Evolutionary conservation across 92 coral and sea anemone genomes (phyloP).

Genomic region (Zoanthus sociatus): DNA sequence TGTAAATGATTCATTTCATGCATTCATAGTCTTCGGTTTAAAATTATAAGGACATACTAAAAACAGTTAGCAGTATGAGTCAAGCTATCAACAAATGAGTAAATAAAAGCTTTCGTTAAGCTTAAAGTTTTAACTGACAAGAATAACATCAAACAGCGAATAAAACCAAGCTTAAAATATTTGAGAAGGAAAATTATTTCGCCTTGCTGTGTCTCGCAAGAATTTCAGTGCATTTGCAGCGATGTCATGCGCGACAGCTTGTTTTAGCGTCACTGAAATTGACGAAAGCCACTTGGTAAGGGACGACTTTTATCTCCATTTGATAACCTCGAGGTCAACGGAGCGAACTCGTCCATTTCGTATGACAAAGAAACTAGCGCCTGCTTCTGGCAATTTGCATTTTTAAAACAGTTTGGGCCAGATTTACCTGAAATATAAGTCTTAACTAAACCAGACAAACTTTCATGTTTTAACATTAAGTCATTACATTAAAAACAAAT

Average conservation of each 20-base stretch:
- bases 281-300: neutral
- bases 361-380: neutral
- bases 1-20: neutral
- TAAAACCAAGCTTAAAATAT: no score
- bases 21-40: no score
- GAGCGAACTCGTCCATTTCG: neutral
- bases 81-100: no score
- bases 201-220: no score
- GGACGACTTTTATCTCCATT: neutral
- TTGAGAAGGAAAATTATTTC: no score
- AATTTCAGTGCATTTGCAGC: no score
- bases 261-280: neutral
- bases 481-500: neutral
- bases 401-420: neutral
- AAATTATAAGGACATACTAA: no score
- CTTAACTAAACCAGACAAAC: neutral
- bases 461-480: conserved; percentile 4
- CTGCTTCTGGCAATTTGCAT: neutral
- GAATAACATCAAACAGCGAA: no score
- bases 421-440: neutral
- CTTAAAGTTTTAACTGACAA: no score
- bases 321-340: neutral
- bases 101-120: no score
- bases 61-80: no score
- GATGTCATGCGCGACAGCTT: neutral